These are phyloP conservation scores for Ochotona princeps DNA, from an alignment of 2,113 vertebrate species.

Conservation along the genomic window DNA sequence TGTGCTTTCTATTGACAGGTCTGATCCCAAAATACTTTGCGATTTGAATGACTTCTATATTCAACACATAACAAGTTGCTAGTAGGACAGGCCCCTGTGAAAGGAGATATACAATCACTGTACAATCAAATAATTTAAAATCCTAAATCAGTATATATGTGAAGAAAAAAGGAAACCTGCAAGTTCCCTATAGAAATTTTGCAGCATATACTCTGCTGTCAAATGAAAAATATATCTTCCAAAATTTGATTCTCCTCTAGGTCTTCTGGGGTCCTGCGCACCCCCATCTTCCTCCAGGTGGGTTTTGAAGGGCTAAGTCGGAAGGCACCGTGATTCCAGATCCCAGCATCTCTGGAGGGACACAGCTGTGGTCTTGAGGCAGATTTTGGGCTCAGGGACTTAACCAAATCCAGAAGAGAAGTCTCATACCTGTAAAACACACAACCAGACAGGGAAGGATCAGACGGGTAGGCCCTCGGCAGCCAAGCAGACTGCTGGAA, in stretches of 20 bases:
- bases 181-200: slow-evolving; percentile 52
- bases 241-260: slow-evolving; percentile 94
- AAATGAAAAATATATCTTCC: slow-evolving; percentile 98
- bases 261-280: slow-evolving; percentile 82
- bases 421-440: slow-evolving; percentile 88
- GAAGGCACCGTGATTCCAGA: slow-evolving; percentile 32
- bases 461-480: slow-evolving; percentile 1
- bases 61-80: slow-evolving; percentile 47
- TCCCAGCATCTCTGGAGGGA: slow-evolving; percentile 49
- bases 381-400: slow-evolving; percentile 88
- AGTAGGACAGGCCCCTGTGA: slow-evolving; percentile 51
- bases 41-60: slow-evolving; percentile 70
- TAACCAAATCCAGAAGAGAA: slow-evolving; percentile 90
- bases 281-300: slow-evolving; percentile 66
- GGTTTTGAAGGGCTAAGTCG: neutral
- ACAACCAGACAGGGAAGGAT: slow-evolving; percentile 60
- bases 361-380: slow-evolving; percentile 38
- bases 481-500: neutral
- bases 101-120: slow-evolving; percentile 68
- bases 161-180: slow-evolving; percentile 49
- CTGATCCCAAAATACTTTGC: neutral
- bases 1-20: slow-evolving; percentile 62
- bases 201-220: slow-evolving; percentile 75
- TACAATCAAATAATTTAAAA: slow-evolving; percentile 82
- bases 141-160: slow-evolving; percentile 50